A percentile compares a stretch with the other conserved stretches of the same genome.
phyloP scores from a whole-genome alignment of 2,888 invertebrate species.

The Synergus gifuensis region DNA sequence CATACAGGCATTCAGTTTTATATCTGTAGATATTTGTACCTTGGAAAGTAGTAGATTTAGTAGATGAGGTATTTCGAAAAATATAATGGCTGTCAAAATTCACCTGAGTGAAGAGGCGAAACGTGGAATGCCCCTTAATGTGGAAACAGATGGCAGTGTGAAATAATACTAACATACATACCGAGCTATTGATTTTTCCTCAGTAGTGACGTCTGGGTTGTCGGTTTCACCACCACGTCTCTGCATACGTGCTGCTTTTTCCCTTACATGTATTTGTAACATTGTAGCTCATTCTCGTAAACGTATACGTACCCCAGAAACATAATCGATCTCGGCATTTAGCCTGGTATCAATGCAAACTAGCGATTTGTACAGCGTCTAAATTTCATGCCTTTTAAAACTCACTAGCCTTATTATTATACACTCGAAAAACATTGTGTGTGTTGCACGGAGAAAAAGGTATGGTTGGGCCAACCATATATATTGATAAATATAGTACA shows the following conservation, averaged over 20 bases:
- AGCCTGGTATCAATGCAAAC: background rate
- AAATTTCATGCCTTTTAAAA: background rate
- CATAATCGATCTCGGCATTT: conserved; percentile 6
- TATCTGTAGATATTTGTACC: background rate
- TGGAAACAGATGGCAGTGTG: conserved; percentile 57
- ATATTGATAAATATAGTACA: no score
- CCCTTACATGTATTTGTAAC: conserved; percentile 39
- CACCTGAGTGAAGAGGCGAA: background rate
- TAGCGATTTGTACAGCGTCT: background rate
- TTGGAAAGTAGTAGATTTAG: background rate
- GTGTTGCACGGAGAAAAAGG: no score
- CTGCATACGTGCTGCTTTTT: conserved; percentile 51
- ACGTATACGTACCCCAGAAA: conserved; percentile 33
- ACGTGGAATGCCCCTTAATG: conserved; percentile 49
- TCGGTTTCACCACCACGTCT: conserved; percentile 54
- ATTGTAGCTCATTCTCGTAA: background rate
- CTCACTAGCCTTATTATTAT: no score
- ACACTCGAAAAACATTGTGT: no score
- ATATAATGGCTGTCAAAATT: background rate
- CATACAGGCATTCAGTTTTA: no score
- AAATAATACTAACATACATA: conserved; percentile 71
- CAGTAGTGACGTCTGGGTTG: conserved; percentile 56
- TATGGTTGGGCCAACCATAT: no score
- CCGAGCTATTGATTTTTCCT: conserved; percentile 69
- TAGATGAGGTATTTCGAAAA: background rate